Conservation (phyloP, 1,140 invertebrate genomes). For the Pseudomyrmex flavicornis region DNA sequence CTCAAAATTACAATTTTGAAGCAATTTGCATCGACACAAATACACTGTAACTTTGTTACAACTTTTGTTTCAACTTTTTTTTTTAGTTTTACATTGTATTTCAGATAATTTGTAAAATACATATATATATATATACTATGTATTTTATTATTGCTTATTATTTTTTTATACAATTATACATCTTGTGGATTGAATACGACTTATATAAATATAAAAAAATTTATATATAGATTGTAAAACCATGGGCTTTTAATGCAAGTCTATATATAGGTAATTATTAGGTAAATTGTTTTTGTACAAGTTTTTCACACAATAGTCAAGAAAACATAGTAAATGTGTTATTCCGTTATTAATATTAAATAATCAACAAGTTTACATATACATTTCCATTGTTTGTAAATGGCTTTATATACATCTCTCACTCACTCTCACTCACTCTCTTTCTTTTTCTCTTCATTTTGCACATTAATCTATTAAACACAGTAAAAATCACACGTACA, state of each 20-base stretch:
- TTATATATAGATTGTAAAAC: background rate
- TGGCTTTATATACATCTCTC: background rate
- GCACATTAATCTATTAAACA: constrained; percentile 20
- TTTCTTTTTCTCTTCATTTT: background rate
- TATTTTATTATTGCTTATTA: constrained; percentile 25
- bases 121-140: background rate
- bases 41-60: no score
- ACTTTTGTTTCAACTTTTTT: background rate
- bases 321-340: constrained; percentile 2
- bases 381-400: constrained; percentile 17
- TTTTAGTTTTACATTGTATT: constrained; percentile 6
- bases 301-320: background rate
- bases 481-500: background rate
- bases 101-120: background rate
- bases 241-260: background rate
- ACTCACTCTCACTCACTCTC: no score
- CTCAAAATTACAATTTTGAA: background rate
- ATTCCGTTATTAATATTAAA: constrained; percentile 52
- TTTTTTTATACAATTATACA: constrained; percentile 41
- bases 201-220: constrained; percentile 30
- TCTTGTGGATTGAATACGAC: background rate
- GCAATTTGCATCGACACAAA: background rate
- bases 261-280: background rate
- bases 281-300: constrained; percentile 46
- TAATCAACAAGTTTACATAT: constrained; percentile 56